Conservation (phyloP, 2,113 vertebrate genomes). For the Megaceryle maxima region DNA sequence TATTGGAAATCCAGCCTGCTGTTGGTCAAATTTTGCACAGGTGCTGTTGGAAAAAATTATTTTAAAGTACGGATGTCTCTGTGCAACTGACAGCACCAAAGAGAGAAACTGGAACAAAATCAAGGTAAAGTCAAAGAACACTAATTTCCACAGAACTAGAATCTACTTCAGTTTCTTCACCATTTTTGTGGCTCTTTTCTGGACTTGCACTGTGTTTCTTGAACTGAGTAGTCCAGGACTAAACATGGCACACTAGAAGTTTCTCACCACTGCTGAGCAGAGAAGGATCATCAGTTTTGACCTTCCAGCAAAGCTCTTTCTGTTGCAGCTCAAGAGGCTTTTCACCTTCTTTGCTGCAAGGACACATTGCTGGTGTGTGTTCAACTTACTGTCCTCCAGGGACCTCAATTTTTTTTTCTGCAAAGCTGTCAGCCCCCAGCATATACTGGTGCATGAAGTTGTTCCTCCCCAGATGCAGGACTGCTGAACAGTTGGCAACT, state of each 20-base stretch:
- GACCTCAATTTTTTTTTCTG: neutral
- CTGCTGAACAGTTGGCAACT: neutral
- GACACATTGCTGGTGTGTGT: neutral
- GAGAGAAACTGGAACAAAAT: neutral
- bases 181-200: neutral
- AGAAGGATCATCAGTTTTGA: neutral
- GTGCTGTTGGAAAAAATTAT: neutral
- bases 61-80: neutral
- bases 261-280: neutral
- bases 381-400: neutral
- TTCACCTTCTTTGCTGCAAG: neutral
- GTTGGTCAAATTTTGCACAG: neutral
- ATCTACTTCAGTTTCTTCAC: neutral
- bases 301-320: neutral
- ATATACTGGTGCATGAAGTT: neutral
- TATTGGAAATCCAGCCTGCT: neutral
- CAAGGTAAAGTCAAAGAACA: neutral
- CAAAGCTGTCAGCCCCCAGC: neutral
- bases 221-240: neutral
- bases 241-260: neutral
- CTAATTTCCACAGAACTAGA: neutral
- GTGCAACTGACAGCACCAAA: neutral
- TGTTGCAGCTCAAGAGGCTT: neutral
- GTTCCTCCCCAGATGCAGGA: neutral
- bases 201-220: neutral